Base-by-base conservation (phyloP, 2,797 vertebrate species). In the Lycodopsis pacificus region DNA sequence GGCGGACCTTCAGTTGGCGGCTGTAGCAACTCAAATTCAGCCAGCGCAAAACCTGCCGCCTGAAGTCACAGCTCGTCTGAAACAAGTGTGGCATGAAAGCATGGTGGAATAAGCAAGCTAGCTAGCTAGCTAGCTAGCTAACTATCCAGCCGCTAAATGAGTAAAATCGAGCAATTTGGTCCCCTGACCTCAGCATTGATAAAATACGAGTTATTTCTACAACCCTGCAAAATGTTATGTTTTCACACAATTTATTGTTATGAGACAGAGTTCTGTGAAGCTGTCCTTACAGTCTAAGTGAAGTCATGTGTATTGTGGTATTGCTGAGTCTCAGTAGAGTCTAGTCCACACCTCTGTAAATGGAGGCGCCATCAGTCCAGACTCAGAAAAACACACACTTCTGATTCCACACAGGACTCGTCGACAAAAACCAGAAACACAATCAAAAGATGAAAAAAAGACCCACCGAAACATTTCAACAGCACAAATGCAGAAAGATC, bases 401-500 rank as follows among this genome's bases (percentile, higher is more conserved):
- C 14, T 25, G 65, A 72, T 42, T 84, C 22, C 40, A 71, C 32
- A 79, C 68, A 76, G 59, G 71, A 84, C 84, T 71, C 34, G 19
- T 27, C 4, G 8, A 89, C 74, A 65, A 75, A 73, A 80, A 83
- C 76, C 70, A 81, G 75, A 86, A 74, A 89, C 73, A 90, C 79
- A 88, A 51, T 72, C 38, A 75, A 80, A 58, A 73, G 58, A 90
- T 81, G 88, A 32, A 40, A 4, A 4, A 32, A 51, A 77, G 74
- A 83, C 53, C 80, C 73, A 68, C 22, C 32, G 32, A 79, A 82
- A 87, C 74, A 82, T 22, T 70, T 86, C 64, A 83, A 88, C 87
- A 85, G 84, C 65, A 90, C 85, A 91, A 69, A 92, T 80, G 83
- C 73, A 91, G 62, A 86, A 69, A 86, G 71, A 89, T 65, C 81